A percentile compares a stretch with the other conserved stretches of the same genome.
Conservation (phyloP, 2,113 vertebrate genomes). For the Tonatia bakeri region DNA sequence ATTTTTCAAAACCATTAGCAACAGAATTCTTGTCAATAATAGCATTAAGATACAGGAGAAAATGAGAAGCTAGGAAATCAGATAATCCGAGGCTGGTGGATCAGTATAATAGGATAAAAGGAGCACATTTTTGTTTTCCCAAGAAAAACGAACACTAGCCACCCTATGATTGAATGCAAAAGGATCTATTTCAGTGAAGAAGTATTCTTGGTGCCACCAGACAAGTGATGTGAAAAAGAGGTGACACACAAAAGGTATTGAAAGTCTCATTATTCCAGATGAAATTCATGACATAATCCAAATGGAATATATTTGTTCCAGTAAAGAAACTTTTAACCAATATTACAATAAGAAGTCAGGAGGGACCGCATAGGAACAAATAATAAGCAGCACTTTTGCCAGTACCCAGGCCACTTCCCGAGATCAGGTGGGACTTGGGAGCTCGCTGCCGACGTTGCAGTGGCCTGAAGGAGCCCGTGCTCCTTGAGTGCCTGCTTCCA, state of each 20-base stretch:
- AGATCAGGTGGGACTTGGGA: background rate
- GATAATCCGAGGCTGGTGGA: conserved; percentile 66
- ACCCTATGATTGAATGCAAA: conserved; percentile 62
- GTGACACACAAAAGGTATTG: conserved; percentile 40
- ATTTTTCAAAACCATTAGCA: conserved; percentile 73
- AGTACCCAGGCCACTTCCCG: background rate
- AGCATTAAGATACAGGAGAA: conserved; percentile 72
- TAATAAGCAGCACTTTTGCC: background rate
- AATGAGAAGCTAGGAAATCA: conserved; percentile 71
- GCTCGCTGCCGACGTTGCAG: background rate
- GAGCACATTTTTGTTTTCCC: conserved; percentile 60
- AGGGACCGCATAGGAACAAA: background rate
- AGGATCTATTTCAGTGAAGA: conserved; percentile 66
- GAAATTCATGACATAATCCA: conserved; percentile 67
- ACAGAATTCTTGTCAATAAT: conserved; percentile 72
- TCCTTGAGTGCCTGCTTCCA: background rate
- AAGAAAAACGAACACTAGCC: conserved; percentile 63
- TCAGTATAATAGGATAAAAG: conserved; percentile 74
- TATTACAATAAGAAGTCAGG: conserved; percentile 26
- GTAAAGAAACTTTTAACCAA: conserved; percentile 53
- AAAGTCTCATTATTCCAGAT: conserved; percentile 48
- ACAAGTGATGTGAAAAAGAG: conserved; percentile 58
- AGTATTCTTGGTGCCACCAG: conserved; percentile 45
- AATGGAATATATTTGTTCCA: conserved; percentile 62
- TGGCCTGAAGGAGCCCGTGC: background rate